Base-by-base conservation (phyloP, 2,888 invertebrate genomes). In the Oscheius onirici region DNA sequence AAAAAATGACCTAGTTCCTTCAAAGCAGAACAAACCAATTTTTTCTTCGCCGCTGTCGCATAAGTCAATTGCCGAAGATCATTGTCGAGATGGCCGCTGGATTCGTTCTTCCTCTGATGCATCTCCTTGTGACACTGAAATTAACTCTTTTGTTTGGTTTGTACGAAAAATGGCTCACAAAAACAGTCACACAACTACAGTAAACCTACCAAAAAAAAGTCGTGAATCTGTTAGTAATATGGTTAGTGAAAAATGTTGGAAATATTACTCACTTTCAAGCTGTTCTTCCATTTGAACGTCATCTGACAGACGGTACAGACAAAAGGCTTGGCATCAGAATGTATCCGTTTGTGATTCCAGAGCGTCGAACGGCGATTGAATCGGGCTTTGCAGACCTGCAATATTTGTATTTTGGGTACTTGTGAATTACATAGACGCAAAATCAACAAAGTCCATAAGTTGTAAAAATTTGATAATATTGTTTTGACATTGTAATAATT, bases 241-340 rank as follows among this genome's bases (percentile, higher is more conserved):
- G 20, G 24, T 20, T 51, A 20, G 20, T 8, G n/a, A 46, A 22
- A 69, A 8, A 10, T 57, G 5, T 26, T 17, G 10, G 26, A 54
- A 69, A 71, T 52, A 46, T 43, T 10, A 69, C 76, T 67, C 58
- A 82, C 80, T 70, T 80, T 80, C 28, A 76, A 79, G 83, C 78
- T 87, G 68, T 87, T 87, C 69, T 87, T 87, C 87, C 87, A 87
- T 69, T 88, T 88, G 80, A 87, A 88, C 26, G 82, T 83, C 87
- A 86, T 86, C 51, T 84, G 78, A 65, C 87, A 87, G 20, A 87
- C 84, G 44, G 83, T 83, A 69, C 87, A 87, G 40, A 81, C 80
- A 74, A 87, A 87, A 10, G 87, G 87, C 61, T 85, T 85, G 13
- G 84, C 82, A 66, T 86, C 86, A 3, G 80, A 80, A 65, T 87